Percentiles rank a stretch among this genome's conserved stretches.
Evolutionary conservation across 2,113 vertebrate species (phyloP).

Genomic region (Aldabrachelys gigantea): DNA sequence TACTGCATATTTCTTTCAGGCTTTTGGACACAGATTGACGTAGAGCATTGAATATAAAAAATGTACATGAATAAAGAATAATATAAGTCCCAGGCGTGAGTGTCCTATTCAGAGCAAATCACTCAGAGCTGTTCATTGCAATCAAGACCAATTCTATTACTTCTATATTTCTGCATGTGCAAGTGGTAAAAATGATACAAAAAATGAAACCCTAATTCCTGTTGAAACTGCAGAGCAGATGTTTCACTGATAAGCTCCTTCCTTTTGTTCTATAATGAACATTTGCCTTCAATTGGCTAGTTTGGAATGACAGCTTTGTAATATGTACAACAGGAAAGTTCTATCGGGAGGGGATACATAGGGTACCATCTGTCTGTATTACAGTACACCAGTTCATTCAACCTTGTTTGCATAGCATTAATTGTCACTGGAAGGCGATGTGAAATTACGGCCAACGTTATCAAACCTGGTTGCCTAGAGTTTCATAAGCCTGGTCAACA

Average conservation of each 20-base stretch:
- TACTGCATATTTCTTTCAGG: conserved; percentile 34
- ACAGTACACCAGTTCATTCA: conserved; percentile 59
- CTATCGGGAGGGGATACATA: conserved; percentile 35
- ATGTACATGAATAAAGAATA: not conserved
- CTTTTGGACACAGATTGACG: not conserved
- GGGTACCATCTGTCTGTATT: conserved; percentile 7
- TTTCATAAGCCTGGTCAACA: not conserved
- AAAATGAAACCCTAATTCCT: not conserved
- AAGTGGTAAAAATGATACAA: not conserved
- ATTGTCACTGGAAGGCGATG: not conserved
- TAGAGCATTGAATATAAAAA: not conserved
- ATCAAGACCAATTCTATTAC: not conserved
- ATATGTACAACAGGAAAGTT: conserved; percentile 5
- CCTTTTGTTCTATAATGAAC: not conserved
- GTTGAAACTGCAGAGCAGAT: not conserved
- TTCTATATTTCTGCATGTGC: rapidly evolving
- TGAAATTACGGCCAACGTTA: not conserved
- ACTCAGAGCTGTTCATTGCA: not conserved
- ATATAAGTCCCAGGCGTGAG: not conserved
- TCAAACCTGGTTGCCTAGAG: rapidly evolving
- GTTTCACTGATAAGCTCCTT: not conserved
- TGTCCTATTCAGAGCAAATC: not conserved
- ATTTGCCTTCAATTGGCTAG: not conserved
- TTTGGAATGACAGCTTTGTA: not conserved
- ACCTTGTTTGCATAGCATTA: conserved; percentile 78